Conservation (phyloP, 2,113 vertebrate species). For the Pavo muticus region DNA sequence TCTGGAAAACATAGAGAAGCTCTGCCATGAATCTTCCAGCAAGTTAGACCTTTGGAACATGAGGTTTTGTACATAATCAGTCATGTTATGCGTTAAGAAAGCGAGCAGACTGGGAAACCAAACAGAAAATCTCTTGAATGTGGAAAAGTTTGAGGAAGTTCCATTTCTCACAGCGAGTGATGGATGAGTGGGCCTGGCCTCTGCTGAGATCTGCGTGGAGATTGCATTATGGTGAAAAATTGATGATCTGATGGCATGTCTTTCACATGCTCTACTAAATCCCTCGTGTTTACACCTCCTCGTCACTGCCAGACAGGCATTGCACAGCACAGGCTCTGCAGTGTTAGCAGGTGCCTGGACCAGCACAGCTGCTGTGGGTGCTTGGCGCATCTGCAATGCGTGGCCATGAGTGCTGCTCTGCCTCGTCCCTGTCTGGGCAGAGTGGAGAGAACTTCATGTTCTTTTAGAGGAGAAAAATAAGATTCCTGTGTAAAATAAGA, state of each 20-base stretch:
- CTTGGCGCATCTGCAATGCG: background rate
- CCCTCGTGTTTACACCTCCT: background rate
- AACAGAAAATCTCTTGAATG: background rate
- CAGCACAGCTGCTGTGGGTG: background rate
- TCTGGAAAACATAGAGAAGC: background rate
- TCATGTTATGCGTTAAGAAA: background rate
- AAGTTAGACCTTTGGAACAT: background rate
- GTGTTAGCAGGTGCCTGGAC: accelerated
- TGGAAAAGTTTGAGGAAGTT: background rate
- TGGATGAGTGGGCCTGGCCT: background rate
- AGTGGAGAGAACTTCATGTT: background rate
- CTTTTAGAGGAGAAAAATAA: background rate
- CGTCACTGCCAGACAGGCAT: accelerated
- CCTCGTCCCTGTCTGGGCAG: background rate
- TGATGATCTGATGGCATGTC: background rate
- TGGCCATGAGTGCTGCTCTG: background rate
- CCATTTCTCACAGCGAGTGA: background rate
- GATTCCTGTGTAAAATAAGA: background rate
- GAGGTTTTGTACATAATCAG: background rate
- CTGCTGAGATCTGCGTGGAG: background rate
- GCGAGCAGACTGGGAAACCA: background rate
- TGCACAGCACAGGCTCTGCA: background rate
- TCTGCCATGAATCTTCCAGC: conserved; percentile 37
- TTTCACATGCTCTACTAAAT: background rate
- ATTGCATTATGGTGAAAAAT: background rate